Percentiles rank a stretch among this genome's conserved stretches.
Conservation (phyloP, 1,140 invertebrate genomes). For the Drosophila setifemur region DNA sequence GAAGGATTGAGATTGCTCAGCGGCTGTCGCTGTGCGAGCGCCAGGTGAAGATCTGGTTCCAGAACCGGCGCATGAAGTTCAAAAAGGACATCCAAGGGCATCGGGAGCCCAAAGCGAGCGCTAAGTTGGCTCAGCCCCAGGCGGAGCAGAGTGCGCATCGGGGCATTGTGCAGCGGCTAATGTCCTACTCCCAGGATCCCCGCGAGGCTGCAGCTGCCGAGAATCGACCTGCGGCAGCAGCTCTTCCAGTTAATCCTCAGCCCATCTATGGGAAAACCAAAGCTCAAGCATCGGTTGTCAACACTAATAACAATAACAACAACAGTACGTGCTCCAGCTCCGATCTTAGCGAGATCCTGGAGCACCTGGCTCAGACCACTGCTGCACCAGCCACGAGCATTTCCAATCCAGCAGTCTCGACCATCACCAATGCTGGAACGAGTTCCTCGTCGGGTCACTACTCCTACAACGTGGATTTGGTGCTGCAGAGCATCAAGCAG, state of each 20-base stretch:
- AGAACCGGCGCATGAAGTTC: conserved; percentile 80
- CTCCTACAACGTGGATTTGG: conserved; percentile 69
- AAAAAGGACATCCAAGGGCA: conserved; percentile 74
- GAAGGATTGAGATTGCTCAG: conserved; percentile 92
- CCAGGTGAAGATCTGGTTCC: conserved; percentile 96
- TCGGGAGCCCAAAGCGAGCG: conserved; percentile 40
- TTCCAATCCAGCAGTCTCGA: neutral
- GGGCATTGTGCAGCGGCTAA: conserved; percentile 71
- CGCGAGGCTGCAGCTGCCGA: conserved; percentile 29
- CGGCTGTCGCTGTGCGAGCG: conserved; percentile 89
- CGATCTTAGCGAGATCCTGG: conserved; percentile 72
- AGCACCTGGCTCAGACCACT: conserved; percentile 60
- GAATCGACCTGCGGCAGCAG: neutral
- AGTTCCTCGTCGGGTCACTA: conserved; percentile 38
- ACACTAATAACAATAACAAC: neutral
- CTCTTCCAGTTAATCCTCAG: neutral
- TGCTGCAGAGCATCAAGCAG: conserved; percentile 72
- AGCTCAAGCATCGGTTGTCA: neutral
- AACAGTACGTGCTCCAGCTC: conserved; percentile 37
- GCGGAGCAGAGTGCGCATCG: conserved; percentile 69
- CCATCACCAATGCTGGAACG: neutral
- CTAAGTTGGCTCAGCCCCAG: conserved; percentile 54
- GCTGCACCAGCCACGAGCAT: conserved; percentile 17
- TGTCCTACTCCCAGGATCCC: conserved; percentile 79
- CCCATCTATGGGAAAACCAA: conserved; percentile 21